Percentiles rank a stretch among this genome's conserved stretches.
These are phyloP conservation scores for Prinia subflava DNA, from an alignment of 2,113 vertebrate species.

Conservation along the genomic window DNA sequence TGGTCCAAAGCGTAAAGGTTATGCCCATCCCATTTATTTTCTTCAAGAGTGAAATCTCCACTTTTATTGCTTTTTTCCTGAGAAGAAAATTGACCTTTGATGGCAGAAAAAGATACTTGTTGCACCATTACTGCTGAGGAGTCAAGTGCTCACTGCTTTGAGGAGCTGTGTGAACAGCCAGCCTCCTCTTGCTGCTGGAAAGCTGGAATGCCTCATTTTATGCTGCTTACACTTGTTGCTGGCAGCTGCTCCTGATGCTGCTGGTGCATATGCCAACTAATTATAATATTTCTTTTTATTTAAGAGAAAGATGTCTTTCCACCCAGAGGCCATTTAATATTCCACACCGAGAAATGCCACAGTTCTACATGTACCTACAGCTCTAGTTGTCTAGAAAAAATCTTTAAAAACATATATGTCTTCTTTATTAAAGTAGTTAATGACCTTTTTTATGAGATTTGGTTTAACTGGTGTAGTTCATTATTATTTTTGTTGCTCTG, in stretches of 20 bases:
- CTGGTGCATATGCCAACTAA: not conserved
- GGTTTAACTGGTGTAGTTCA: not conserved
- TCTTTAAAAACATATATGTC: not conserved
- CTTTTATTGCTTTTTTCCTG: not conserved
- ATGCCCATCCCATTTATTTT: not conserved
- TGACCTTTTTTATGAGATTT: not conserved
- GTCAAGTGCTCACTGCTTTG: not conserved
- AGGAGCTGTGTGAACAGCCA: not conserved
- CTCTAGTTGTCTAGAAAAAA: not conserved
- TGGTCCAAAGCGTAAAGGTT: not conserved
- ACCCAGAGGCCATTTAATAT: not conserved
- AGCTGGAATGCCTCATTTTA: not conserved
- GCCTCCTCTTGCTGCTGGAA: not conserved
- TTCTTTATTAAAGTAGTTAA: not conserved
- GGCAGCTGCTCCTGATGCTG: not conserved
- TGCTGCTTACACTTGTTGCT: not conserved
- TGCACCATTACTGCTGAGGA: not conserved
- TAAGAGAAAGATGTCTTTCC: not conserved
- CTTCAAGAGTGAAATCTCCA: not conserved
- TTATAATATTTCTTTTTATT: not conserved
- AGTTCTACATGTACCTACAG: not conserved
- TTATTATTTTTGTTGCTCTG: not conserved
- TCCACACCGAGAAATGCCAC: not conserved
- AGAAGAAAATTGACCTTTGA: constrained; percentile 11
- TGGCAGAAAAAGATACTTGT: not conserved